Conservation (phyloP, 53 echinoderm and acorn worm genomes). For the Mesocentrotus franciscanus region DNA sequence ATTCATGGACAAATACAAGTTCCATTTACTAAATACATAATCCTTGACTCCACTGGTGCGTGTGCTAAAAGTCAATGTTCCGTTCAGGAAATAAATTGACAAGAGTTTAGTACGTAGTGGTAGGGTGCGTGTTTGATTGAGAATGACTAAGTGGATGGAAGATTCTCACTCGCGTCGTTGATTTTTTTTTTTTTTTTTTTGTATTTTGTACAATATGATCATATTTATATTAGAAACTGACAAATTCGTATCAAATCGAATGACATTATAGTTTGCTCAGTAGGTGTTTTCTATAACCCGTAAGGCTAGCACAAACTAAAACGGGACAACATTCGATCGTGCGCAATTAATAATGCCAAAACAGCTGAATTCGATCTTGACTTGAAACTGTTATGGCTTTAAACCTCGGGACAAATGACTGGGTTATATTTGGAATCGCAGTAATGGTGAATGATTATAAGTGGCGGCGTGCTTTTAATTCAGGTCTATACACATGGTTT, state of each 20-base stretch:
- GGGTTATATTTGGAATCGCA: too few relatives aligned
- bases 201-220: not conserved
- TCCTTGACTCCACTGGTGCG: constrained; percentile 14
- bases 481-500: too few relatives aligned
- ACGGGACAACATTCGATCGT: not conserved
- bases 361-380: not conserved
- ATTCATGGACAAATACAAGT: constrained; percentile 43
- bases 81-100: not conserved
- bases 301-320: not conserved
- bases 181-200: not conserved
- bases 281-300: not conserved
- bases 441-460: too few relatives aligned
- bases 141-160: not conserved
- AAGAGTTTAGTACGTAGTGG: not conserved
- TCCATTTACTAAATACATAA: constrained; percentile 50
- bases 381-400: not conserved
- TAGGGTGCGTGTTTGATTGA: not conserved
- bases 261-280: not conserved
- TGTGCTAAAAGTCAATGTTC: constrained; percentile 40
- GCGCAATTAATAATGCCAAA: not conserved
- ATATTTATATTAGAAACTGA: too few relatives aligned
- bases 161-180: not conserved
- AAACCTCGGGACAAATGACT: too few relatives aligned
- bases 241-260: not conserved
- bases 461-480: too few relatives aligned